Evolutionary conservation across 2,797 vertebrate genomes (phyloP).

Genomic region (Hydrocynus forskahlii): DNA sequence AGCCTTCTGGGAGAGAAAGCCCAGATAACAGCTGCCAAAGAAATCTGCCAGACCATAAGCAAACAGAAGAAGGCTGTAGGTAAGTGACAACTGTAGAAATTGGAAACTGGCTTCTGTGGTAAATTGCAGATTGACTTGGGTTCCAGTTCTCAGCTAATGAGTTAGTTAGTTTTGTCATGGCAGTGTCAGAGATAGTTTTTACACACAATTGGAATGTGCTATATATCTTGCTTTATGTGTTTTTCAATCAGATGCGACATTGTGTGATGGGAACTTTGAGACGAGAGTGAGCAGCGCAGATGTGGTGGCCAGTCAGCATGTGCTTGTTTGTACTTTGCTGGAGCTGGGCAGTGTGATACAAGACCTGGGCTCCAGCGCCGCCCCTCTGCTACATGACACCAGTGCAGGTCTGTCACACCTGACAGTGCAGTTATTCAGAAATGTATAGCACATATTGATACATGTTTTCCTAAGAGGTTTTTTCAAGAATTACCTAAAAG

Average conservation of each 20-base stretch:
- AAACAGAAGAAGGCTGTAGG: conserved; percentile 85
- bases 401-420: conserved; percentile 76
- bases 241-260: conserved; percentile 75
- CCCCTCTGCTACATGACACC: conserved; percentile 86
- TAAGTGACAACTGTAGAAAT: conserved; percentile 67
- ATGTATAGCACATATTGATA: no score
- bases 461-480: no score
- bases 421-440: no score
- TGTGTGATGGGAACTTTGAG: conserved; percentile 83
- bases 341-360: conserved; percentile 86
- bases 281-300: conserved; percentile 75
- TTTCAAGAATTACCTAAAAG: no score
- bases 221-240: conserved; percentile 9
- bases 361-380: conserved; percentile 83
- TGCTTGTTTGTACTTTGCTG: conserved; percentile 86
- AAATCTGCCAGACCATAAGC: conserved; percentile 83
- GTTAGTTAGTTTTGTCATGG: not conserved
- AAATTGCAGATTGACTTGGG: not conserved
- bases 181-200: not conserved
- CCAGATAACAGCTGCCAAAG: conserved; percentile 87
- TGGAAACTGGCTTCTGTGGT: not conserved
- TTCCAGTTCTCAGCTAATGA: not conserved
- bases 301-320: conserved; percentile 80
- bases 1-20: conserved; percentile 92
- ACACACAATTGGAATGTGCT: not conserved